Conservation (phyloP, 2,888 invertebrate genomes). For the Euzophera pinguis region DNA sequence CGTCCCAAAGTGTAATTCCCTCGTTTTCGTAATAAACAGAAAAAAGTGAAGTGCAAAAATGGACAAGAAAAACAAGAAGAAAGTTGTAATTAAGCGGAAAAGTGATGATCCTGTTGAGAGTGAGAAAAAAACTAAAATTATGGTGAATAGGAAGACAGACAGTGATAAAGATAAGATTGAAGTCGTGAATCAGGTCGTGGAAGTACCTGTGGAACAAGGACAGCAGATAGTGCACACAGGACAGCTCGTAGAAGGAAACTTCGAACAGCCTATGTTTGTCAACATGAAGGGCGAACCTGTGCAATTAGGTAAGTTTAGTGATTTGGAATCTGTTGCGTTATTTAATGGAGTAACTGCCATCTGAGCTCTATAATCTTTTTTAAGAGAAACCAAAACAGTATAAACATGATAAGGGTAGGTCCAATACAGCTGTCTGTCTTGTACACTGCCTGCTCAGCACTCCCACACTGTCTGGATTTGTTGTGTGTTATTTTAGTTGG, state of each 20-base stretch:
- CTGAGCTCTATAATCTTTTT: too few species aligned
- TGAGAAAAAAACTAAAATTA: slow-evolving; percentile 64
- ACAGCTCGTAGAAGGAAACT: slow-evolving; percentile 70
- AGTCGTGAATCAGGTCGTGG: slow-evolving; percentile 66
- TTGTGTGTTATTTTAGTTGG: too few species aligned
- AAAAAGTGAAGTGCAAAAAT: slow-evolving; percentile 52
- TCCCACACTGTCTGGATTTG: too few species aligned
- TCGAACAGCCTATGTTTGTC: slow-evolving; percentile 74
- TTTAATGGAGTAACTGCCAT: too few species aligned
- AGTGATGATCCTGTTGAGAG: slow-evolving; percentile 62
- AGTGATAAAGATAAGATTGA: slow-evolving; percentile 66
- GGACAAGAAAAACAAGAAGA: slow-evolving; percentile 77
- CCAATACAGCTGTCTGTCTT: too few species aligned
- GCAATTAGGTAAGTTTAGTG: slow-evolving; percentile 42
- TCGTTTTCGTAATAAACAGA: slow-evolving; percentile 33
- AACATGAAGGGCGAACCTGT: slow-evolving; percentile 76
- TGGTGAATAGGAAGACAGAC: slow-evolving; percentile 59
- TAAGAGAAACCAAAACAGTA: too few species aligned
- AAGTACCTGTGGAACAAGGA: slow-evolving; percentile 69
- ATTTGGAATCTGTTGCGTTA: too few species aligned
- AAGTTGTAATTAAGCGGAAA: slow-evolving; percentile 72
- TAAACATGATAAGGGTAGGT: too few species aligned
- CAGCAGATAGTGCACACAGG: slow-evolving; percentile 72
- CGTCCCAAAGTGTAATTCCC: slow-evolving; percentile 26
- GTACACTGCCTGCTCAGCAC: too few species aligned